Conservation (phyloP, 2,113 vertebrate species). For the Jaculus jaculus region DNA sequence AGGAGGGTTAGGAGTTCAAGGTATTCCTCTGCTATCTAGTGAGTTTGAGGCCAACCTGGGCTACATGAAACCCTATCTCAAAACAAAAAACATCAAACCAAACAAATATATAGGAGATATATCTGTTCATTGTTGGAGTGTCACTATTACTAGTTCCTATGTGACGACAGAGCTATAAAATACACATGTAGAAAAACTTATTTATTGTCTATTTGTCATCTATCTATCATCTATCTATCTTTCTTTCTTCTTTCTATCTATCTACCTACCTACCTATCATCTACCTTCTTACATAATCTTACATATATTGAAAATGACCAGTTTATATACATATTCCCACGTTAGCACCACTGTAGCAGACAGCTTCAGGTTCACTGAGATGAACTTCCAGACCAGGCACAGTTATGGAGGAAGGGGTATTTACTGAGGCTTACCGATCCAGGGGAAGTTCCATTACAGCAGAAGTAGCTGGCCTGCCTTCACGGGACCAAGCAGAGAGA, state of each 20-base stretch:
- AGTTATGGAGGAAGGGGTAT: no score
- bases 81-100: no score
- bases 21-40: no score
- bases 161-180: not conserved
- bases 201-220: not conserved
- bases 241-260: not conserved
- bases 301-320: not conserved
- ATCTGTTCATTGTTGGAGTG: not conserved
- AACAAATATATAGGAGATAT: not conserved
- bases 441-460: no score
- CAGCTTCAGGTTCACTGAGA: no score
- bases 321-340: not conserved
- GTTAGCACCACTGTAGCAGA: no score
- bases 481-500: no score
- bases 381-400: no score
- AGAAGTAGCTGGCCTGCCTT: no score
- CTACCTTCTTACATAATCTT: not conserved
- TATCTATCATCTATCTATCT: not conserved
- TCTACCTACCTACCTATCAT: not conserved
- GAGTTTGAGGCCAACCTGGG: not conserved
- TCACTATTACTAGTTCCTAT: not conserved
- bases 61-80: not conserved
- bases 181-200: not conserved
- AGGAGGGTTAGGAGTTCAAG: not conserved
- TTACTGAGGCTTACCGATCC: no score